Evolutionary conservation across 2,888 invertebrate species (phyloP), one percentile per base, ranked within the genome.

Genomic region (Acronicta psi): DNA sequence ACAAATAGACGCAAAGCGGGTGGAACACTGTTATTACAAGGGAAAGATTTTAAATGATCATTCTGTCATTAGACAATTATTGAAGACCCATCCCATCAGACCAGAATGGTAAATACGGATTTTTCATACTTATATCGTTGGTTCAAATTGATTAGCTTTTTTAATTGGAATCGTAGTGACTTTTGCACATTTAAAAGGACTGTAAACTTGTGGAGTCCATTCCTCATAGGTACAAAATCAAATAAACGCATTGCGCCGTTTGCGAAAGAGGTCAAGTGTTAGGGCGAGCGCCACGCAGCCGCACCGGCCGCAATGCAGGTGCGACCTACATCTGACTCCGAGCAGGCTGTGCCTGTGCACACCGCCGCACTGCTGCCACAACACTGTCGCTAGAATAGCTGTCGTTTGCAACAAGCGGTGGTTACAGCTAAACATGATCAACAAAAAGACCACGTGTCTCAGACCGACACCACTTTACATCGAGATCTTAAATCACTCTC

Each of bases 301-400:
- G 23, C 62, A 20, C 46, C 59, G 90, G 90, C 46, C 76, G 92
- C 92, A 92, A 71, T 92, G 92, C 92, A 91, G 92, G 89, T 87
- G 88, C 89, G 91, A 86, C 92, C 91, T 86, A 89, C 82, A 86
- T 91, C 43, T 38, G 54, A n/a, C 50, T 91, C 43, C 41, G 57
- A 13, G 43, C 51, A 29, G 47, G 57, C 69, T 58, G 64, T 59
- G 59, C 45, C 61, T n/a, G n/a, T n/a, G n/a, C n/a, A 59, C 53
- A 16, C 8, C 47, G 23, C n/a, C 25, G 51, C 61, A 56, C 66
- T 52, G 44, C 58, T 25, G 55, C 1, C 17, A 16, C 43, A 13
- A 14, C 25, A 17, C 43, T 16, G 3, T 17, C 31, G 34, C 42
- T 37, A 23, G 10, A 17, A 40, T 16, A 31, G 56, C 42, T 46